Evolutionary conservation across 1,140 invertebrate species (phyloP).

Genomic region (Pissodes strobi): DNA sequence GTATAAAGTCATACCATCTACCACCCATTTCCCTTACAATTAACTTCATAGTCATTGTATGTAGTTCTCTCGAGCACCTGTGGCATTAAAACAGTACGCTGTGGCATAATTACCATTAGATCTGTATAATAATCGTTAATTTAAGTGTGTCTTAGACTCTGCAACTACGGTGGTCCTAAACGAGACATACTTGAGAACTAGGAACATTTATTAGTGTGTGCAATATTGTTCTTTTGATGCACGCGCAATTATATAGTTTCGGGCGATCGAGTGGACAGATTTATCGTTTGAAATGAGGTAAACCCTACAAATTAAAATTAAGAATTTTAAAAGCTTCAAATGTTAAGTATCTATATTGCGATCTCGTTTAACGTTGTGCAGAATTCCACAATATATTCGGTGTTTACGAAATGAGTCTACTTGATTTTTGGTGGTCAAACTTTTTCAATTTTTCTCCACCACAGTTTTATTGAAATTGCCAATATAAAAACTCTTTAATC

Average conservation of each 20-base stretch:
- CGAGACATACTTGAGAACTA: conserved; percentile 31
- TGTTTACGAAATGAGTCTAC: too few species aligned
- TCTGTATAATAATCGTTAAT: conserved; percentile 35
- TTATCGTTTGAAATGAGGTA: too few species aligned
- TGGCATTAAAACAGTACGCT: conserved; percentile 26
- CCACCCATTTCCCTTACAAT: conserved; percentile 20
- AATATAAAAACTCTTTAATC: too few species aligned
- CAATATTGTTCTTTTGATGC: conserved; percentile 27
- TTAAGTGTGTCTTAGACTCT: conserved; percentile 34
- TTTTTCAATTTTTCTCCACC: too few species aligned
- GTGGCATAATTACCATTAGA: conserved; percentile 37
- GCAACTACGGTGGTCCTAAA: conserved; percentile 31
- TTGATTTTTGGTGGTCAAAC: too few species aligned
- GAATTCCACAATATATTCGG: too few species aligned
- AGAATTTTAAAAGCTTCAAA: too few species aligned
- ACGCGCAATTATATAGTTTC: conserved; percentile 24
- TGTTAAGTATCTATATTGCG: too few species aligned
- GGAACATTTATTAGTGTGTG: conserved; percentile 30
- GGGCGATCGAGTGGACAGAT: conserved; percentile 19
- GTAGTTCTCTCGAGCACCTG: conserved; percentile 28
- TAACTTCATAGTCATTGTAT: conserved; percentile 27
- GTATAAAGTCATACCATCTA: conserved; percentile 12
- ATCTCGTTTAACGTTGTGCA: too few species aligned
- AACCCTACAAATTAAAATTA: too few species aligned
- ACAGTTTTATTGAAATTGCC: too few species aligned